Base-by-base conservation (phyloP, 2,113 vertebrate genomes). In the Neopipo cinnamomea region DNA sequence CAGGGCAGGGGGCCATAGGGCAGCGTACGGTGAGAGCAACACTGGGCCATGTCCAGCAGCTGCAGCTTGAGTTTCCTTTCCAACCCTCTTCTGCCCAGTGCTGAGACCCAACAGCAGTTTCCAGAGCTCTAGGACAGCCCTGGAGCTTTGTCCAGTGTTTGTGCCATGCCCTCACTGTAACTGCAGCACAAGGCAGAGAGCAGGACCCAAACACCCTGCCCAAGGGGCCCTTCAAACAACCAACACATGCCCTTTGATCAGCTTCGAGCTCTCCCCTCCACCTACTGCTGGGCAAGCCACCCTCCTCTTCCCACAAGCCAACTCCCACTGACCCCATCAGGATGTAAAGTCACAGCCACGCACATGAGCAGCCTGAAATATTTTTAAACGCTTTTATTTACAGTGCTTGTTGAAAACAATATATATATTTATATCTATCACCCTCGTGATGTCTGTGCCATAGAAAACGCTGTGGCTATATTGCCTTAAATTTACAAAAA, bases 341-440 rank as follows among this genome's bases (percentile, higher is more conserved):
- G 46, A 59, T 1, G 6, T 6, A 42, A 12, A 58, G 23, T 68
- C n/a, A 55, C 44, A 46, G 83, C n/a, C 6, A 1, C 12, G 37
- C 52, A 79, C 39, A 12, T 20, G 15, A 50, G 65, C 8, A 1
- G 4, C 79, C 15, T 74, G 84, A 96, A 93, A 94, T 90, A 59
- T 96, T 97, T 97, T 97, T 96, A 97, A 97, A 97, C 33, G 53
- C 88, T 96, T 97, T 97, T 97, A 97, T 97, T 97, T 97, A 97
- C 97, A 97, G 96, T 97, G 96, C 96, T 96, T 96, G 91, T 96
- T 96, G 96, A 96, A 96, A 97, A 97, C 97, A 96, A 97, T 97
- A 97, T 97, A 97, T 97, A 97, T 97, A 97, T 97, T 97, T 97
- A 96, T 97, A 97, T 97, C 90, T 95, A 92, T 97, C 82, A 93